Conservation (phyloP, 2,797 vertebrate genomes). For the Urosaurus nigricauda region DNA sequence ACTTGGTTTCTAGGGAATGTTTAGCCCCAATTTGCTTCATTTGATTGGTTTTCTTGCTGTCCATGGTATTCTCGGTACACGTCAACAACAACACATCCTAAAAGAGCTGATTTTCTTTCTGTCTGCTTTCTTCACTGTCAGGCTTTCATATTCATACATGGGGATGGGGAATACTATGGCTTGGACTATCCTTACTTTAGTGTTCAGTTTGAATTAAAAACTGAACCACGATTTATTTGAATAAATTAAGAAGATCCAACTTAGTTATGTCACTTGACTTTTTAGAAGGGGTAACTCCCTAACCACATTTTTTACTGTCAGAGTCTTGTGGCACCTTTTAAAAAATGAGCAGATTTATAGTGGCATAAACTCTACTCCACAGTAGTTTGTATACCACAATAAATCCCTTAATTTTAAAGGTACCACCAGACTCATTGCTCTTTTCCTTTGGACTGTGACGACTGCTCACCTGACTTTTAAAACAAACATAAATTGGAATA, state of each 20-base stretch:
- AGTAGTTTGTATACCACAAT: background rate
- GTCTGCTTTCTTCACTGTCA: too few relatives aligned
- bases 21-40: too few relatives aligned
- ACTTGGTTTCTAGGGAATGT: too few relatives aligned
- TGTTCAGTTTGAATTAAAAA: background rate
- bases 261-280: background rate
- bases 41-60: too few relatives aligned
- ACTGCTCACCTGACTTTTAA: background rate
- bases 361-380: background rate
- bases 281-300: background rate
- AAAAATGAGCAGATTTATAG: background rate
- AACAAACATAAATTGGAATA: background rate
- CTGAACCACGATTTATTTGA: background rate
- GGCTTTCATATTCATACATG: too few relatives aligned
- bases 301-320: too few relatives aligned
- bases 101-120: too few relatives aligned
- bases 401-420: slow-evolving; percentile 11
- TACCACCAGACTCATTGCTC: too few relatives aligned
- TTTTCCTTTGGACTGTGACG: background rate
- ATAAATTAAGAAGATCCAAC: background rate
- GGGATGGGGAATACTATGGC: too few relatives aligned
- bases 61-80: too few relatives aligned
- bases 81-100: too few relatives aligned
- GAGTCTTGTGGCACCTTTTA: background rate
- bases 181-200: too few relatives aligned